Evolutionary conservation across 1,140 invertebrate species (phyloP).

Genomic region (Bombus soroeensis): DNA sequence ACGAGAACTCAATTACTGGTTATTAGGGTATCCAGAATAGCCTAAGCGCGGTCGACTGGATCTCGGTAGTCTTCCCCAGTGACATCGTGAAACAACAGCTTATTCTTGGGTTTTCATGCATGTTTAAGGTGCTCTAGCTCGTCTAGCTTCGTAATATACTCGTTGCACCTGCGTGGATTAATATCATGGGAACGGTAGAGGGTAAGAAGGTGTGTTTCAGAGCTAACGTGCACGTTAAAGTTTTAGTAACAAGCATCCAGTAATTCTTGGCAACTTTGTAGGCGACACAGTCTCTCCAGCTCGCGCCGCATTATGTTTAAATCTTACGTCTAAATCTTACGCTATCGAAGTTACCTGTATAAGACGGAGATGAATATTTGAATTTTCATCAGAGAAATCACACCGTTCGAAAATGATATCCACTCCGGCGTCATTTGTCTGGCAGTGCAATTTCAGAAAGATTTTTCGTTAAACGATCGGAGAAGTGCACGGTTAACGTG

Average conservation of each 20-base stretch:
- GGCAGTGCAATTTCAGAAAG: not conserved
- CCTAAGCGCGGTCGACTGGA: not conserved
- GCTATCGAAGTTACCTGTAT: not conserved
- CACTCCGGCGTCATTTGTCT: fast-evolving
- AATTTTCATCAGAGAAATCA: not conserved
- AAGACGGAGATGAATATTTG: not conserved
- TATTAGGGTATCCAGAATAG: not conserved
- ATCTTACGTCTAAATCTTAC: not conserved
- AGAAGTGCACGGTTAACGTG: not conserved
- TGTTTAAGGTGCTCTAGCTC: not conserved
- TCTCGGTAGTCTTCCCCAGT: not conserved
- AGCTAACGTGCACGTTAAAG: not conserved
- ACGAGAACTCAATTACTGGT: not conserved
- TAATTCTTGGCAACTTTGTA: not conserved
- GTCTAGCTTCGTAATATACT: not conserved
- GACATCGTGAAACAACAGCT: not conserved
- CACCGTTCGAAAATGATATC: too few relatives aligned
- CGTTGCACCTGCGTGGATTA: not conserved
- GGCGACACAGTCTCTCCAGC: not conserved
- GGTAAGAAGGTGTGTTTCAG: not conserved
- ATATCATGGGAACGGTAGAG: not conserved
- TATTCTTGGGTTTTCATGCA: not conserved
- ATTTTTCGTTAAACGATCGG: not conserved
- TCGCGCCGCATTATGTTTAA: not conserved
- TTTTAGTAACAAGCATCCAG: not conserved